Evolutionary conservation across 2,797 vertebrate genomes (phyloP).

Genomic region (Sardinella longiceps): DNA sequence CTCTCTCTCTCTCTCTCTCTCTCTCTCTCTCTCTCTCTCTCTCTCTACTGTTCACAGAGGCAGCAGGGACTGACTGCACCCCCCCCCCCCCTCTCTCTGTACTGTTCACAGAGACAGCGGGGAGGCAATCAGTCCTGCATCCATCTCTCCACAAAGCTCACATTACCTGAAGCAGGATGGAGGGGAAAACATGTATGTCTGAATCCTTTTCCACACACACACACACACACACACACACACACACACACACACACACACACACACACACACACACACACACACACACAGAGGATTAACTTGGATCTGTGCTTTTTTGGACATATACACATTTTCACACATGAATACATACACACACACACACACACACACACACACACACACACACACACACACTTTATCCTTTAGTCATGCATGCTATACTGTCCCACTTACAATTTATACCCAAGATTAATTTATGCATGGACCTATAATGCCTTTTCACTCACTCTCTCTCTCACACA

Average conservation of each 20-base stretch:
- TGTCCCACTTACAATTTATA: no score
- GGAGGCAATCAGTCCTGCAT: slow-evolving; percentile 57
- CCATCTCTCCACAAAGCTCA: slow-evolving; percentile 52
- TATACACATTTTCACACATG: neutral
- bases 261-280: neutral
- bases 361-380: neutral
- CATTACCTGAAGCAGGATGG: slow-evolving; percentile 56
- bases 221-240: neutral
- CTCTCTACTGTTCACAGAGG: slow-evolving; percentile 50
- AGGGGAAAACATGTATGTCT: slow-evolving; percentile 31
- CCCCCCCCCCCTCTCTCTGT: slow-evolving; percentile 44
- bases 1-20: neutral
- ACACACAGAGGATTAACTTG: neutral
- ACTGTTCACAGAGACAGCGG: slow-evolving; percentile 53
- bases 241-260: neutral
- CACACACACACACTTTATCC: neutral
- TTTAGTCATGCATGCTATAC: no score
- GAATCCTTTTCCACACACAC: neutral
- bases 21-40: neutral
- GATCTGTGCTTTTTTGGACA: no score
- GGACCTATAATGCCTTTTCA: neutral
- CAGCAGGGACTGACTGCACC: slow-evolving; percentile 37
- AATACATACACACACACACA: neutral
- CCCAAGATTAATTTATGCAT: no score
- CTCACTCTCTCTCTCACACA: slow-evolving; percentile 23